phyloP scores from a whole-genome alignment of 2,888 invertebrate species.

The Perizoma affinitatum region DNA sequence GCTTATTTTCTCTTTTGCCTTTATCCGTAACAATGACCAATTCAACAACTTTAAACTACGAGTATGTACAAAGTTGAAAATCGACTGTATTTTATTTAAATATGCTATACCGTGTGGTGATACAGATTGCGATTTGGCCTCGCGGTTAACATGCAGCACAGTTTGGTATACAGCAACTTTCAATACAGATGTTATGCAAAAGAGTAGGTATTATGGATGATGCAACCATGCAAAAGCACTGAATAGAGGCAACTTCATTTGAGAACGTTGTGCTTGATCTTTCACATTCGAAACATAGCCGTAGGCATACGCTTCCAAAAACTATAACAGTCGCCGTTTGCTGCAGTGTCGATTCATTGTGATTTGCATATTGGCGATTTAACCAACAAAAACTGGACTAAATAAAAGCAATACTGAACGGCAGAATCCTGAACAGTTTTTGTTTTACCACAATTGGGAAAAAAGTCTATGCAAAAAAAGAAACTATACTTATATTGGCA shows the following conservation, averaged over 20 bases:
- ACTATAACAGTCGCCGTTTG: conserved; percentile 27
- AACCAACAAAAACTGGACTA: conserved; percentile 24
- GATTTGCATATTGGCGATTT: conserved; percentile 30
- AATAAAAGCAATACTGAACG: conserved; percentile 21
- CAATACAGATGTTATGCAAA: conserved; percentile 46
- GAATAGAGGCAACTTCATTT: conserved; percentile 59
- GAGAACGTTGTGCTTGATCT: conserved; percentile 43
- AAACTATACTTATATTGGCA: conserved; percentile 42
- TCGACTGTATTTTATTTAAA: conserved; percentile 30
- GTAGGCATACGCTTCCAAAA: conserved; percentile 44
- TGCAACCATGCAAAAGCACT: conserved; percentile 55
- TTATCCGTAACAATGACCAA: conserved; percentile 31
- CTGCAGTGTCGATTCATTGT: conserved; percentile 28
- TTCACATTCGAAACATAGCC: conserved; percentile 57
- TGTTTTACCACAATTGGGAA: conserved; percentile 7
- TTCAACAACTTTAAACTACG: conserved; percentile 34
- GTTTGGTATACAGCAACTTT: conserved; percentile 38
- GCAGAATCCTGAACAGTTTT: conserved; percentile 15
- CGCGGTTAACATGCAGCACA: conserved; percentile 69
- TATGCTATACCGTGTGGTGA: conserved; percentile 33
- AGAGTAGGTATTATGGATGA: conserved; percentile 70
- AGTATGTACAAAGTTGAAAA: conserved; percentile 24
- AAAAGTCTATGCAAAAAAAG: conserved; percentile 25
- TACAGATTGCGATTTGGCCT: conserved; percentile 50
- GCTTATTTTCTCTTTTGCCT: conserved; percentile 32